phyloP scores from a whole-genome alignment of 2,113 vertebrate genomes.

The Ciconia maguari region DNA sequence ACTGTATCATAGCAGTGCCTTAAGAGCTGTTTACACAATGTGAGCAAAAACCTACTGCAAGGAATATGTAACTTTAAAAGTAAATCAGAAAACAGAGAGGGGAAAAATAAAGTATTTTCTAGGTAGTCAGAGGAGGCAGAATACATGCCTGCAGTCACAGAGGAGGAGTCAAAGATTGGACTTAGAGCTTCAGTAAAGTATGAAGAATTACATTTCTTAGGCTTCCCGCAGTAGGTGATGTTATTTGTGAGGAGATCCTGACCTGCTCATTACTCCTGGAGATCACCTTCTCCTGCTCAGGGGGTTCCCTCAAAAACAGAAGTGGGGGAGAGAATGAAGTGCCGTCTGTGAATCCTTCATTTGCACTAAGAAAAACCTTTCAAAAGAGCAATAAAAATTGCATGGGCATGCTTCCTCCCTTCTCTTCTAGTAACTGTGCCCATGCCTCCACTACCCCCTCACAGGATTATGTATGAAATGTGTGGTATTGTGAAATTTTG shows the following conservation, averaged over 20 bases:
- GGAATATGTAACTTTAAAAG: neutral
- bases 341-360: neutral
- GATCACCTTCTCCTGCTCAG: neutral
- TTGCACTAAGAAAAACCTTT: neutral
- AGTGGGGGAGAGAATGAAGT: neutral
- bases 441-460: neutral
- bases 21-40: neutral
- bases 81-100: neutral
- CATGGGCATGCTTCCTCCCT: neutral
- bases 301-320: neutral
- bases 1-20: neutral
- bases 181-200: neutral
- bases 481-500: neutral
- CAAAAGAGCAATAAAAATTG: neutral
- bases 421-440: neutral
- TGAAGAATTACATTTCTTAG: neutral
- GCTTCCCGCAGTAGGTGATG: neutral
- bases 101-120: neutral
- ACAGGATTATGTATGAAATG: neutral
- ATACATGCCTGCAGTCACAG: neutral
- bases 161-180: neutral
- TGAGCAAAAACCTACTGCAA: neutral
- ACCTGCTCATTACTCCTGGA: neutral
- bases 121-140: neutral
- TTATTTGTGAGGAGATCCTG: neutral